Percentiles rank a stretch among this genome's conserved stretches.
Evolutionary conservation across 1,140 invertebrate genomes (phyloP).

Genomic region (Holotrichia oblita): DNA sequence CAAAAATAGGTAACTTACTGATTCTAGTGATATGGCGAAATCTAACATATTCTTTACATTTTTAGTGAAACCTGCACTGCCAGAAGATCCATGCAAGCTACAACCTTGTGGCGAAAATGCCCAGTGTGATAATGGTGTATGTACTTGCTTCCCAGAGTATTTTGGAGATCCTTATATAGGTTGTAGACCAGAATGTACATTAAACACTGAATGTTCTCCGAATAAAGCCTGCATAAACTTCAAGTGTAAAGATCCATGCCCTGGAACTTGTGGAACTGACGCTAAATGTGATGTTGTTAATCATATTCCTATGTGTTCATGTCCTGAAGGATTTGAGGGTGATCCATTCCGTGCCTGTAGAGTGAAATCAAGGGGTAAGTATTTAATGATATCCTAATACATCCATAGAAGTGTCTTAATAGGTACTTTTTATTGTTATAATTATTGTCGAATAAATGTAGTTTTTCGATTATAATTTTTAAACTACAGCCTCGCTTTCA

Average conservation of each 20-base stretch:
- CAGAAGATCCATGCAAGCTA: slow-evolving; percentile 66
- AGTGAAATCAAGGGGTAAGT: slow-evolving; percentile 61
- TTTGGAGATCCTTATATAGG: slow-evolving; percentile 70
- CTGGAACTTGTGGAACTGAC: slow-evolving; percentile 77
- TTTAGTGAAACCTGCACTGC: slow-evolving; percentile 45
- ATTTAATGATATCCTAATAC: not conserved
- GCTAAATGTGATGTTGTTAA: slow-evolving; percentile 82
- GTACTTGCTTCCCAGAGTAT: slow-evolving; percentile 72
- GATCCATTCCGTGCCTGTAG: slow-evolving; percentile 71
- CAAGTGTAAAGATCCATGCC: slow-evolving; percentile 80
- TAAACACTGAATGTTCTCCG: slow-evolving; percentile 82
- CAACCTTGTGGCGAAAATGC: slow-evolving; percentile 72
- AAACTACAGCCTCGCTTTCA: not conserved
- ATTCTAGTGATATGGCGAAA: not conserved
- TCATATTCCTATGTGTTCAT: slow-evolving; percentile 77
- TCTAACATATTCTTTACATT: slow-evolving; percentile 19
- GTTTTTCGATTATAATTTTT: no score
- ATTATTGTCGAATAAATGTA: no score
- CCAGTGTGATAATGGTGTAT: slow-evolving; percentile 69
- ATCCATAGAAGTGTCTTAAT: no score
- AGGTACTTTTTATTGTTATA: no score
- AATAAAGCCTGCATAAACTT: slow-evolving; percentile 78
- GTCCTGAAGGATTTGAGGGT: slow-evolving; percentile 74
- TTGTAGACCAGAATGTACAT: slow-evolving; percentile 84
- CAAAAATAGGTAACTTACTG: slow-evolving; percentile 47